A percentile compares a stretch with the other conserved stretches of the same genome.
Evolutionary conservation across 2,113 vertebrate genomes (phyloP).

Genomic region (Rattus rattus): DNA sequence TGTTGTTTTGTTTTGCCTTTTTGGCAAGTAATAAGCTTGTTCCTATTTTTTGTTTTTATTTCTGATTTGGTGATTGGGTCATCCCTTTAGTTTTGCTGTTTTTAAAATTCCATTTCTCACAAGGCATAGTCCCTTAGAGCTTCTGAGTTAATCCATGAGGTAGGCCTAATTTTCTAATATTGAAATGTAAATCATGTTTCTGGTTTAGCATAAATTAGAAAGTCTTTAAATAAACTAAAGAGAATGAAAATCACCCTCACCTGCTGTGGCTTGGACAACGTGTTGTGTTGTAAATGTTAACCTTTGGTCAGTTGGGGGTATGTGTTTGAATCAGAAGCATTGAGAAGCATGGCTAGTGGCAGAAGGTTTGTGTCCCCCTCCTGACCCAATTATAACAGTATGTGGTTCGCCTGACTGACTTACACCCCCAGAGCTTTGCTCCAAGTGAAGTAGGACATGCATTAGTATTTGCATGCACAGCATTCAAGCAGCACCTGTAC

Average conservation of each 20-base stretch:
- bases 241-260: slow-evolving; percentile 57
- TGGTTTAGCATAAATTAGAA: slow-evolving; percentile 40
- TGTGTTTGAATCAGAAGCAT: slow-evolving; percentile 60
- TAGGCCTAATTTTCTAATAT: slow-evolving; percentile 43
- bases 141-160: neutral
- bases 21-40: neutral
- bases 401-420: slow-evolving; percentile 10
- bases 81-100: neutral
- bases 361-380: slow-evolving; percentile 23
- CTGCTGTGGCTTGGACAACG: slow-evolving; percentile 40
- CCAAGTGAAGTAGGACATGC: neutral
- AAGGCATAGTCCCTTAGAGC: neutral
- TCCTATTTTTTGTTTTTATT: neutral
- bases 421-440: slow-evolving; percentile 49
- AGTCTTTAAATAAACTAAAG: slow-evolving; percentile 51
- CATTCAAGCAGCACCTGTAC: slow-evolving; percentile 30
- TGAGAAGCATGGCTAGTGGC: slow-evolving; percentile 25
- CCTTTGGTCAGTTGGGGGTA: slow-evolving; percentile 28
- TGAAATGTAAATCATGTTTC: slow-evolving; percentile 65
- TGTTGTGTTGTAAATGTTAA: slow-evolving; percentile 56
- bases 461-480: slow-evolving; percentile 67
- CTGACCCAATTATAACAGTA: slow-evolving; percentile 66
- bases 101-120: neutral
- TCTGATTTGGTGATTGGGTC: neutral
- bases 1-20: neutral